phyloP scores from a whole-genome alignment of 2,888 invertebrate species.

The Camptogramma bilineatum region DNA sequence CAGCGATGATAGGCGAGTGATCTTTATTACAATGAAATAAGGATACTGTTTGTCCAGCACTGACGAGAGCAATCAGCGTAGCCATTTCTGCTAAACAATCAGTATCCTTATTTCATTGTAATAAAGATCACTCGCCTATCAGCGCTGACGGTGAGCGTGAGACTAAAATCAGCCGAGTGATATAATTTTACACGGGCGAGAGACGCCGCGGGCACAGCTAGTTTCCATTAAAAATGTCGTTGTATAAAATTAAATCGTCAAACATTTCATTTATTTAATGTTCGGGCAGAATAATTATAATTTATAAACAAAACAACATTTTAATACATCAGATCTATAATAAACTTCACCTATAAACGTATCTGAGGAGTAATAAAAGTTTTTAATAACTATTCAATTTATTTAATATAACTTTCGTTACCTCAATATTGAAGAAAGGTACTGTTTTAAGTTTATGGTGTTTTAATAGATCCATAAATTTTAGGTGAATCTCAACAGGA shows the following conservation, averaged over 20 bases:
- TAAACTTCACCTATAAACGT: slow-evolving; percentile 62
- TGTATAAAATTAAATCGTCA: slow-evolving; percentile 25
- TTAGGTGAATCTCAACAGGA: slow-evolving; percentile 53
- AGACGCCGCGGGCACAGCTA: no score
- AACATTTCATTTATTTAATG: slow-evolving; percentile 14
- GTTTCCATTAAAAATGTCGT: slow-evolving; percentile 12
- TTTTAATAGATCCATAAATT: slow-evolving; percentile 65
- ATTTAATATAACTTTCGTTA: slow-evolving; percentile 51
- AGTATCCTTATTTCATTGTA: no score
- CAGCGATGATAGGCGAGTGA: no score
- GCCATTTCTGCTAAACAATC: no score
- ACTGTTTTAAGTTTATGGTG: slow-evolving; percentile 49
- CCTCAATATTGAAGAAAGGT: slow-evolving; percentile 32
- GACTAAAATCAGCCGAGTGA: no score
- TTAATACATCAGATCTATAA: slow-evolving; percentile 46
- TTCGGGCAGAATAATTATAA: slow-evolving; percentile 36
- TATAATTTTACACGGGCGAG: no score
- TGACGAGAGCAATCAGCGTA: no score
- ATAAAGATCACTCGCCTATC: no score
- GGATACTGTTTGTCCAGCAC: no score
- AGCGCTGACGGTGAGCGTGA: no score
- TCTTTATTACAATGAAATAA: no score
- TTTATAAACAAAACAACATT: slow-evolving; percentile 48
- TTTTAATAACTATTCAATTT: slow-evolving; percentile 57
- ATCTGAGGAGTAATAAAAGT: slow-evolving; percentile 55